phyloP scores from a whole-genome alignment of 1,140 invertebrate species.

The Acromyrmex heyeri region DNA sequence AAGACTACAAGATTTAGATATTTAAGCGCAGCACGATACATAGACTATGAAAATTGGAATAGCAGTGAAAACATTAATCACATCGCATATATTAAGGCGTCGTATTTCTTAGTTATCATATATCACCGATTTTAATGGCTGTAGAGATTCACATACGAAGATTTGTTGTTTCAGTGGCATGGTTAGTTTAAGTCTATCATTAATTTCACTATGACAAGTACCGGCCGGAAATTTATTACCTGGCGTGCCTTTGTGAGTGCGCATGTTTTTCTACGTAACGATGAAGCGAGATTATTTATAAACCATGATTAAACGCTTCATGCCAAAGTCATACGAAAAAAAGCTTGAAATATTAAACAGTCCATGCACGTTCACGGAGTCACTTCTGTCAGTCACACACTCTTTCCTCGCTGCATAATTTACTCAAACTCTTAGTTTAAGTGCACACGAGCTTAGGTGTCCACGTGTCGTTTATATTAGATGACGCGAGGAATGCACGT shows the following conservation, averaged over 20 bases:
- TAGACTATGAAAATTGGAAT: slow-evolving; percentile 6
- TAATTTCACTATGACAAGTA: slow-evolving; percentile 48
- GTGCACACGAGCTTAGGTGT: background rate
- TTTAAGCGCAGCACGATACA: background rate
- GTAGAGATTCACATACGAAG: slow-evolving; percentile 44
- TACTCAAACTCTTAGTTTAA: slow-evolving; percentile 9
- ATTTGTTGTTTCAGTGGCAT: slow-evolving; percentile 57
- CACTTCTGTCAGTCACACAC: background rate
- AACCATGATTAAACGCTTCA: slow-evolving; percentile 17
- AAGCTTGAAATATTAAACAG: slow-evolving; percentile 18
- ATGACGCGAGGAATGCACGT: background rate
- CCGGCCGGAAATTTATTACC: slow-evolving; percentile 40
- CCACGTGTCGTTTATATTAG: slow-evolving; percentile 2
- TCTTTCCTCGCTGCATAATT: slow-evolving; percentile 11
- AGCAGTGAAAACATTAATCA: slow-evolving; percentile 41
- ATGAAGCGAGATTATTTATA: slow-evolving; percentile 44
- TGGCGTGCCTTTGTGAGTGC: slow-evolving; percentile 29
- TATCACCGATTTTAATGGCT: slow-evolving; percentile 39
- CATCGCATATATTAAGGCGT: slow-evolving; percentile 10
- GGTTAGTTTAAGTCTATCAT: slow-evolving; percentile 42
- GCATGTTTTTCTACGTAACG: slow-evolving; percentile 37
- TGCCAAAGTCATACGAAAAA: background rate
- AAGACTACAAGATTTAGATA: background rate
- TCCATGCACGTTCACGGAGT: background rate
- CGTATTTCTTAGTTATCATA: slow-evolving; percentile 52